These are phyloP conservation scores for Cherax quadricarinatus DNA, from an alignment of 1,140 invertebrate species.

Conservation along the genomic window DNA sequence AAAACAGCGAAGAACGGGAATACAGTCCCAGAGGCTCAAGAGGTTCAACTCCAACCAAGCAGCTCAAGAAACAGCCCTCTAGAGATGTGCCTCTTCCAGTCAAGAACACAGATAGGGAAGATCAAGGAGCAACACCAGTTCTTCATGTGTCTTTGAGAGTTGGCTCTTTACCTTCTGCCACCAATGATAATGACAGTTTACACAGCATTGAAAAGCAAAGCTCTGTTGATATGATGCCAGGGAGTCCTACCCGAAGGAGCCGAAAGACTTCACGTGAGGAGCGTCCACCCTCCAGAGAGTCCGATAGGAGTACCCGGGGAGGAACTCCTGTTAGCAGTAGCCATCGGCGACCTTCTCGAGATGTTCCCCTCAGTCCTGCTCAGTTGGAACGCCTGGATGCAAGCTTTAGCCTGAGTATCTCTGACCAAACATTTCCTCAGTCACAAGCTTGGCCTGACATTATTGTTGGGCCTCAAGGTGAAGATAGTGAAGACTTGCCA, in stretches of 20 bases:
- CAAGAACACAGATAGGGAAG: neutral
- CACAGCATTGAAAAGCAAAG: neutral
- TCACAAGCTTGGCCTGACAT: constrained; percentile 61
- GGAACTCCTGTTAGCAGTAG: neutral
- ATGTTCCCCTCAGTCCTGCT: constrained; percentile 53
- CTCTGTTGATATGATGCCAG: neutral
- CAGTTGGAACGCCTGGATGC: constrained; percentile 37
- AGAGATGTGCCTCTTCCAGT: constrained; percentile 53
- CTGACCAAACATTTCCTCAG: constrained; percentile 11
- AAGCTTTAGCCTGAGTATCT: constrained; percentile 1
- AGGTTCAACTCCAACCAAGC: constrained; percentile 37
- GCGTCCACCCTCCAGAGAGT: constrained; percentile 51
- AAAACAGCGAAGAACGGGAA: neutral
- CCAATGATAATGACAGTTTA: constrained; percentile 3
- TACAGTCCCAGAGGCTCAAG: constrained; percentile 15
- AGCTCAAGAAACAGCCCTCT: constrained; percentile 49
- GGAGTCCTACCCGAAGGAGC: neutral
- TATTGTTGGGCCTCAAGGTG: constrained; percentile 52
- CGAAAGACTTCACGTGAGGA: constrained; percentile 43
- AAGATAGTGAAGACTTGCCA: constrained; percentile 28
- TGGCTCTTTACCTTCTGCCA: neutral
- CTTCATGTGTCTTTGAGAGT: neutral
- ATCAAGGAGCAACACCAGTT: neutral
- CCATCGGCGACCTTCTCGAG: constrained; percentile 54
- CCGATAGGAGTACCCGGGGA: constrained; percentile 11